Evolutionary conservation across 2,797 vertebrate species (phyloP), one percentile per base, ranked within the genome.

Genomic region (Ataeniobius toweri): DNA sequence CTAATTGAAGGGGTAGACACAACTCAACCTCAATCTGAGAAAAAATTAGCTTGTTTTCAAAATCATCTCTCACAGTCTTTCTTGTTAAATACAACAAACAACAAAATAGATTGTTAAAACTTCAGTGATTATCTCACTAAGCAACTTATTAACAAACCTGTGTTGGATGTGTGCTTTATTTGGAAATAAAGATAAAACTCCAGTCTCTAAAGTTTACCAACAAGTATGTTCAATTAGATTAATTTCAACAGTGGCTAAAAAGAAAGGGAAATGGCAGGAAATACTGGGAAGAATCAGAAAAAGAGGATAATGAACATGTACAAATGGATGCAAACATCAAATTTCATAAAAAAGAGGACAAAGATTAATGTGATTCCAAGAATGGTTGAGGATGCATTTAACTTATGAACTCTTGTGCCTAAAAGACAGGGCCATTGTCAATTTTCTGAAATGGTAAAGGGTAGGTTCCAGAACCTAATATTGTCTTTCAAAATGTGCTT

Each of bases 1-100:
- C 86, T 92, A 92, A 93, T 92, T 94, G 92, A 91, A 86, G 48
- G 87, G 85, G 92, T 78, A 90, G 88, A 91, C 83, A 76, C 77
- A 88, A 88, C 90, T 77, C 79, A 80, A 91, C 86, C 86, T 91
- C 89, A 91, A 91, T 88, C 84, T 84, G 72, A 75, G 82, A 82
- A 86, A 81, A 91, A 89, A 59, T 46, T 22, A 3, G 88, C 82
- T 91, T 91, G 89, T 89, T 93, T 93, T 90, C 81, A 84, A 88
- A 93, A 81, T 79, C 28, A 26, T 84, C 69, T 55, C 69, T 84
- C 81, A 76, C 71, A 6, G 85, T 74, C 75, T 79, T 85, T 88
- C 77, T 88, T 88, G 76, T 82, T 71, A 87, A 88, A 85, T 58
- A 90, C 9, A 48, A 48, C 84, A 89, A 92, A 85, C 80, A 92